Base-by-base conservation (phyloP, 1,140 invertebrate genomes). In the Vollenhovia emeryi region DNA sequence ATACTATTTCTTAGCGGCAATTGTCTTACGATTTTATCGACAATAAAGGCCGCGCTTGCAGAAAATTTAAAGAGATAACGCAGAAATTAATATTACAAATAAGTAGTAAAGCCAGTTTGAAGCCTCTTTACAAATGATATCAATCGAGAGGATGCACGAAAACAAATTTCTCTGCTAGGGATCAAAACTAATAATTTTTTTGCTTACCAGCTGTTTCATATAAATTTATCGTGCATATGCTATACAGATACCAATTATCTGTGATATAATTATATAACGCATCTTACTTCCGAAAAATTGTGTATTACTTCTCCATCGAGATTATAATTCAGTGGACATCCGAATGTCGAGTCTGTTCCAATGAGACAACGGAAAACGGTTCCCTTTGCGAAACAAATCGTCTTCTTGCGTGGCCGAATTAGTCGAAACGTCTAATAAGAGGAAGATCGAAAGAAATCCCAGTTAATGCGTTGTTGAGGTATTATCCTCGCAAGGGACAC, bases 381-480 rank as follows among this genome's bases (percentile, higher is more conserved):
- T 76, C 33, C 8, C 15, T 43, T 15, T 45, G 36, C 27, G 27
- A n/a, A 79, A 79, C 66, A 71, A 73, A 82, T 79, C 21, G 43
- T 30, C 11, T 73, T 73, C 15, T 52, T 30, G 66, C 27, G n/a
- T 18, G 24, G 21, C 24, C 52, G 57, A 24, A 59, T 48, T 50
- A 85, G 13, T 2, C 18, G 11, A 43, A 27, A n/a, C 57, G 68
- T 21, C 27, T 87, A 90, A 90, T 89, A 55, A 83, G 15, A 66
- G 36, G 27, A 33, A 57, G 50, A 11, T 40, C 50, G n/a, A 7
- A 36, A 73, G 24, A 86, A 89, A 87, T 89, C 87, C 73, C 48
- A 71, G 75, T 87, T 89, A 89, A 89, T 88, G 84, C 66, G 52
- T 89, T 62, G 64, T 80, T 83, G 57, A 84, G 80, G 74, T 82